Evolutionary conservation across 2,113 vertebrate genomes (phyloP).

Genomic region (Oceanites oceanicus): DNA sequence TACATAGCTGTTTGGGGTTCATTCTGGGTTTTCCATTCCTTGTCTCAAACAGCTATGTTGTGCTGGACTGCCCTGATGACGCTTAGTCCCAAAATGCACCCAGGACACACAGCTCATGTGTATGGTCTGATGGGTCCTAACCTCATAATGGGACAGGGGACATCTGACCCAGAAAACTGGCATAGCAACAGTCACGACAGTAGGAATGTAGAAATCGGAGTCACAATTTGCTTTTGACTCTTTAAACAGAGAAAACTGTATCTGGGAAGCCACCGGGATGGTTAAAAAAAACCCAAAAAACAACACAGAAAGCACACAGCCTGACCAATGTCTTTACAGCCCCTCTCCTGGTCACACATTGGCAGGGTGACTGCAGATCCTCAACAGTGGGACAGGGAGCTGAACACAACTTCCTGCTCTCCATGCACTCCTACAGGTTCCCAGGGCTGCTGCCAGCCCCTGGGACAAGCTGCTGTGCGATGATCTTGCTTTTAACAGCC

Average conservation of each 20-base stretch:
- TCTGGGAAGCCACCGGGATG: not conserved
- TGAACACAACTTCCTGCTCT: not conserved
- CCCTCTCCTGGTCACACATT: accelerated
- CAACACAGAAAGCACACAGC: not conserved
- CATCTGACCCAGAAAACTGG: not conserved
- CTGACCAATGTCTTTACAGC: not conserved
- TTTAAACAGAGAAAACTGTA: not conserved
- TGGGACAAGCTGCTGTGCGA: not conserved
- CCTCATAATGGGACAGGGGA: not conserved
- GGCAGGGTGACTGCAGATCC: not conserved
- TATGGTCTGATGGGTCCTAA: not conserved
- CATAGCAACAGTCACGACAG: not conserved
- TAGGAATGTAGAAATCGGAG: not conserved
- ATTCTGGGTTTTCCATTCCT: not conserved
- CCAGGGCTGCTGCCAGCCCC: not conserved
- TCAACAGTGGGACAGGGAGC: not conserved
- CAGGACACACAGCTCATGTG: not conserved
- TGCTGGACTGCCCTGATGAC: not conserved
- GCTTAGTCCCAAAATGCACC: not conserved
- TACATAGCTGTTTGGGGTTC: not conserved
- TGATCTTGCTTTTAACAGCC: not conserved
- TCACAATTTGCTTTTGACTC: not conserved
- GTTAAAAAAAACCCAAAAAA: too few species aligned
- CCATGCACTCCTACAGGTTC: not conserved
- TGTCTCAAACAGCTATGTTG: not conserved